Evolutionary conservation across 1,140 invertebrate genomes (phyloP).

Genomic region (Sarcophaga peregrina): DNA sequence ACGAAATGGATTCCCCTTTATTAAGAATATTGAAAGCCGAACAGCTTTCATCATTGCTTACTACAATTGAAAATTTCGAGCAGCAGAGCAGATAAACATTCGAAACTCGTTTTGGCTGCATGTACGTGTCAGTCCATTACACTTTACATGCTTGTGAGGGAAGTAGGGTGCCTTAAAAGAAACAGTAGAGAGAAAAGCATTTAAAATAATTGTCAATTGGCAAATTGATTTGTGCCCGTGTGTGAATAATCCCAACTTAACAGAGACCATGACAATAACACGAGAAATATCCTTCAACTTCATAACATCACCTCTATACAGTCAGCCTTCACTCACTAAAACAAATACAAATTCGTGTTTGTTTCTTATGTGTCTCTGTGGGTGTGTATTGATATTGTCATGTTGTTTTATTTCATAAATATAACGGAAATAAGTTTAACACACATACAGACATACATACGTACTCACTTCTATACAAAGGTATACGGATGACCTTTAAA

Average conservation of each 20-base stretch:
- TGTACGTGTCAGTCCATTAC: too few relatives aligned
- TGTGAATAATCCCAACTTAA: conserved; percentile 38
- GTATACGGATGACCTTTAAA: not conserved
- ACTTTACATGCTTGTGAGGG: too few relatives aligned
- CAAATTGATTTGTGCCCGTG: conserved; percentile 40
- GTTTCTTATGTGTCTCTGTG: not conserved
- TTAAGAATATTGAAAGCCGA: too few relatives aligned
- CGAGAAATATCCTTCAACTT: not conserved
- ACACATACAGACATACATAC: conserved; percentile 3
- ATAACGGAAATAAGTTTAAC: conserved; percentile 31
- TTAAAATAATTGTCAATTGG: conserved; percentile 41
- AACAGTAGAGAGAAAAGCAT: conserved; percentile 17
- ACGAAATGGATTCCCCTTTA: too few relatives aligned
- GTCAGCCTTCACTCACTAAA: not conserved
- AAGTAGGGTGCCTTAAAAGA: not conserved
- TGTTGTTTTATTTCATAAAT: conserved; percentile 19
- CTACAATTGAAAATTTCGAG: too few relatives aligned
- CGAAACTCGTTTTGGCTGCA: too few relatives aligned
- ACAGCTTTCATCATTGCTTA: too few relatives aligned
- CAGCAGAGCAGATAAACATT: too few relatives aligned
- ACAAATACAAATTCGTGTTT: not conserved
- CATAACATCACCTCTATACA: not conserved
- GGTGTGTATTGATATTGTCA: not conserved
- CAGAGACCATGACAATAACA: not conserved
- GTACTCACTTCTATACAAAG: not conserved